A percentile compares a stretch with the other conserved stretches of the same genome.
Conservation (phyloP, 2,888 invertebrate genomes). For the Callinectes sapidus region DNA sequence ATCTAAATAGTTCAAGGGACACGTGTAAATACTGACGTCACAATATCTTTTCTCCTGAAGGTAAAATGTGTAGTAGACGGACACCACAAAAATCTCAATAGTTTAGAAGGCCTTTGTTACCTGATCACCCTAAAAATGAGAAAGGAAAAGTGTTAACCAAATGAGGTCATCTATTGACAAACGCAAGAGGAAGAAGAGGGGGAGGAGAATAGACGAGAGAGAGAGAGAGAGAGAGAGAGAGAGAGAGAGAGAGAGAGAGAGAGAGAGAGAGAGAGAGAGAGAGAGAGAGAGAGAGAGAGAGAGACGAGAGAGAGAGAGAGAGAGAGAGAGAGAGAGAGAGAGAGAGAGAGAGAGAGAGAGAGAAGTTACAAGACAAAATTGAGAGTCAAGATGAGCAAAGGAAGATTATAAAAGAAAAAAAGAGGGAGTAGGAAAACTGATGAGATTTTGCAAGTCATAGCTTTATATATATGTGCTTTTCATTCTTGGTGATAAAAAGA, state of each 20-base stretch:
- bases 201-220: background rate
- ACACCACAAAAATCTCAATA: background rate
- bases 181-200: background rate
- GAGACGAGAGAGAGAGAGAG: background rate
- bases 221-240: conserved; percentile 24
- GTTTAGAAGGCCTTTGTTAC: background rate
- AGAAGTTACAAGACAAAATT: background rate
- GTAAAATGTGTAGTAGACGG: background rate
- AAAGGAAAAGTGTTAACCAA: background rate
- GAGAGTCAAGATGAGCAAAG: background rate
- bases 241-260: background rate
- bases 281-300: background rate
- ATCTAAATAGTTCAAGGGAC: background rate
- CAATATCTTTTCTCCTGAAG: background rate
- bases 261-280: background rate
- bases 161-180: background rate
- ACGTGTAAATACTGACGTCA: background rate
- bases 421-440: background rate
- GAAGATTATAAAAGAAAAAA: background rate
- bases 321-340: background rate
- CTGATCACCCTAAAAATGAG: background rate
- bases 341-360: background rate
- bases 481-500: background rate
- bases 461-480: background rate
- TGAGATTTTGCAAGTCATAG: background rate